phyloP scores from a whole-genome alignment of 1,140 invertebrate species.

The Drosophila chauvacae region DNA sequence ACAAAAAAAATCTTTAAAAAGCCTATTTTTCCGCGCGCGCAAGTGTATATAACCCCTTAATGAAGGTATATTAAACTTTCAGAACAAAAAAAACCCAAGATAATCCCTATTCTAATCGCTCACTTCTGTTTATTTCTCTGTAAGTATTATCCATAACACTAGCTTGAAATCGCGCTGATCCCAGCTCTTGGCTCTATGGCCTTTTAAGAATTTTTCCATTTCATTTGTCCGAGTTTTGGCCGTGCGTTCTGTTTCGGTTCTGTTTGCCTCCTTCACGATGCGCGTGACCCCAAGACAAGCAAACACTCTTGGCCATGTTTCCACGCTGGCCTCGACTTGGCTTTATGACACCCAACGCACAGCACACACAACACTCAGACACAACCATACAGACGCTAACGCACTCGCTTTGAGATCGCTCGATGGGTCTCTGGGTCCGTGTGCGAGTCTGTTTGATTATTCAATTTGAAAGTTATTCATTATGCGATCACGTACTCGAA shows the following conservation, averaged over 20 bases:
- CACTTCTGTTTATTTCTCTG: not conserved
- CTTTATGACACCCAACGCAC: slow-evolving; percentile 71
- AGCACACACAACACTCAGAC: slow-evolving; percentile 5
- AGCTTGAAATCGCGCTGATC: slow-evolving; percentile 3
- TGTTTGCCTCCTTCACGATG: slow-evolving; percentile 58
- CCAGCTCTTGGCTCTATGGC: slow-evolving; percentile 22
- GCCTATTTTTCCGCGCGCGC: too few relatives aligned
- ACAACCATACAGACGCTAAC: slow-evolving; percentile 6
- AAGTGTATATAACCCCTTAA: too few relatives aligned
- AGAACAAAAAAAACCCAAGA: not conserved
- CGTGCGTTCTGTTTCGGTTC: slow-evolving; percentile 39
- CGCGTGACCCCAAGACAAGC: slow-evolving; percentile 65
- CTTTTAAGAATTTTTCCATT: slow-evolving; percentile 43
- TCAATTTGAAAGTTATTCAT: slow-evolving; percentile 83
- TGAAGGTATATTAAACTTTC: not conserved
- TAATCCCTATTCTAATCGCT: not conserved
- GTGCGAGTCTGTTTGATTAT: slow-evolving; percentile 73
- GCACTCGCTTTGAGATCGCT: slow-evolving; percentile 24
- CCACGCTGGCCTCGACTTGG: slow-evolving; percentile 63
- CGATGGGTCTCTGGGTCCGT: slow-evolving; percentile 31
- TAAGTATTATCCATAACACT: not conserved
- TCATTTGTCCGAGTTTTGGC: slow-evolving; percentile 4
- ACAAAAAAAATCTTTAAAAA: too few relatives aligned
- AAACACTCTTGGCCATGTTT: slow-evolving; percentile 68
- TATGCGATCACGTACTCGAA: slow-evolving; percentile 80